Base-by-base conservation (phyloP, 2,797 vertebrate species). In the Peromyscus aztecus region DNA sequence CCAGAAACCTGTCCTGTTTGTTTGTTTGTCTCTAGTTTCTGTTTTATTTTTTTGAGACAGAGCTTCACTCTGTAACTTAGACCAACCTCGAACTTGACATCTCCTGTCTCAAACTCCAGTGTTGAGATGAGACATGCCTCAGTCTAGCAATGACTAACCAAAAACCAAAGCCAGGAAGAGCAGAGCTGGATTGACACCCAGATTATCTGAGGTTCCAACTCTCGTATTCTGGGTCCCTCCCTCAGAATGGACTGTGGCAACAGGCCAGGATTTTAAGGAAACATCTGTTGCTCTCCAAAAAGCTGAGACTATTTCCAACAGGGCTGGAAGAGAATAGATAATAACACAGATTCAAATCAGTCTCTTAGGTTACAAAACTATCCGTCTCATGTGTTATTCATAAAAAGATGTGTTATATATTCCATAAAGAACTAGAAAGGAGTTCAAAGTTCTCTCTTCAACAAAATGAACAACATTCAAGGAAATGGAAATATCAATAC, bases 331-430 rank as follows among this genome's bases (percentile, higher is more conserved):
- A 88, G 77, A 65, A 31, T 1, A 21, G 9, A 6, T 65, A 96
- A 89, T 89, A 91, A 94, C 57, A 2, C 43, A 91, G 69, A 95
- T 94, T 85, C 81, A 92, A 94, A 24, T 86, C 21, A 77, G n/a
- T 7, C 16, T 24, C 55, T 85, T 77, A 29, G 4, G 16, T 49
- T 86, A 83, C 75, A 95, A 95, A 89, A 65, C 6, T 16, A 27
- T n/a, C 67, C 19, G 34, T 87, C 29, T 78, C 49, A 61, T 61
- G 57, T 57, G 27, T 49, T 43, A 61, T 49, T 55, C 37, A 59
- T 89, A 40, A 89, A 85, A 59, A 91, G 29, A 69, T 24, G 16
- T 57, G 76, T 16, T 83, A 46, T 55, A 27, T 84, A 31, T 77
- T 77, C 86, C 78, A 80, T 34, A 71, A 91, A 94, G 40, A 61